These are phyloP conservation scores for Chauna torquata DNA, from an alignment of 2,113 vertebrate species.

Conservation along the genomic window DNA sequence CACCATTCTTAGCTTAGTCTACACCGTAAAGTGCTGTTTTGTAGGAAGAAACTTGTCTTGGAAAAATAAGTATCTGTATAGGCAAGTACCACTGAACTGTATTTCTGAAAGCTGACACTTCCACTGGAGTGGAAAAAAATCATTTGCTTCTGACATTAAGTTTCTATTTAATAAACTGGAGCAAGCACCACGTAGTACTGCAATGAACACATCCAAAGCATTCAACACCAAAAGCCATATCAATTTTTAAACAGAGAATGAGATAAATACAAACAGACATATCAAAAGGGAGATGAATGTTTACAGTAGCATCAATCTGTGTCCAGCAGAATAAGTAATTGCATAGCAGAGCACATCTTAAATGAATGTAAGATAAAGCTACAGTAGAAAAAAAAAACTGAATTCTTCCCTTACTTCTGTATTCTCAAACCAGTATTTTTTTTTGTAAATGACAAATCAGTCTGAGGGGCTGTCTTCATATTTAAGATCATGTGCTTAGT, in stretches of 20 bases:
- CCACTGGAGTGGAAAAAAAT: neutral
- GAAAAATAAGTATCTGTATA: conserved; percentile 28
- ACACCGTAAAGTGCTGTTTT: conserved; percentile 86
- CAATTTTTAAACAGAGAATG: neutral
- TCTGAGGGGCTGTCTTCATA: neutral
- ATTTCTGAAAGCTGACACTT: neutral
- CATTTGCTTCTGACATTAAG: neutral
- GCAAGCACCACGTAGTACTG: conserved; percentile 10
- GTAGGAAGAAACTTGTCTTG: neutral
- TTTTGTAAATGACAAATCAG: neutral
- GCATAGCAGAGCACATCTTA: conserved; percentile 34
- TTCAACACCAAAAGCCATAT: conserved; percentile 13
- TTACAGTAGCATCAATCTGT: neutral
- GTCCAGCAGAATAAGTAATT: conserved; percentile 24
- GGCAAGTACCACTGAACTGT: conserved; percentile 33
- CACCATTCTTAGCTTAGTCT: conserved; percentile 70
- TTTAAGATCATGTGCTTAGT: neutral
- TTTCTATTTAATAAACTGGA: neutral
- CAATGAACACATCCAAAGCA: conserved; percentile 16
- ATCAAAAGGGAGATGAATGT: neutral
- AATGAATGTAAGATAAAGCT: neutral
- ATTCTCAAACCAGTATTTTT: neutral
- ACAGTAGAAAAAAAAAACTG: neutral
- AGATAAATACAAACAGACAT: neutral
- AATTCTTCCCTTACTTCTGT: neutral